Evolutionary conservation across 2,797 vertebrate species (phyloP), one percentile per base, ranked within the genome.

Genomic region (Prionace glauca): DNA sequence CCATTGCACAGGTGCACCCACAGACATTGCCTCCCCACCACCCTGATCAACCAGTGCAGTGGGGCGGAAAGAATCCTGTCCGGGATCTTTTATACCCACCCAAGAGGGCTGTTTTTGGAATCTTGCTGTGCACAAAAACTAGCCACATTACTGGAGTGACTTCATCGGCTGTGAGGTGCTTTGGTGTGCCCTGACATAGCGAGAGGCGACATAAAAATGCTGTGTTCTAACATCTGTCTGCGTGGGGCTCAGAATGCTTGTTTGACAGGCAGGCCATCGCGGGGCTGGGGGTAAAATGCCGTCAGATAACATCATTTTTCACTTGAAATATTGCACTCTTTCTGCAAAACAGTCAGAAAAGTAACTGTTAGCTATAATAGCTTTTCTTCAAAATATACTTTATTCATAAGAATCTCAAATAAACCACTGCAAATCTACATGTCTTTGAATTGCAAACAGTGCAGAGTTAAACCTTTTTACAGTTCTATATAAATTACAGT

Each of bases 311-410:
- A 41, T 69, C 2, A 41, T 92, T 92, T 92, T 69, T 69, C 90
- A 41, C 9, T 92, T 69, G 90, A 92, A 92, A 92, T 69, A 41
- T 92, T 41, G 36, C 62, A 69, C 90, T 92, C 20, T 92, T 69
- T 91, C 10, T 91, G 88, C 60, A 91, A 69, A 92, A 26, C n/a
- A 12, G 65, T 26, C 62, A 69, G n/a, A 41, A 84, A 84, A 45
- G 8, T 84, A 45, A 45, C 36, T 45, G n/a, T n/a, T 41, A 41
- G 41, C 41, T 41, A 41, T 41, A 41, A 41, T 41, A 41, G 41
- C 41, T 41, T 41, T 41, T 41, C 41, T 41, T 41, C 41, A 41
- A 41, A 41, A 41, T 41, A 41, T 41, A 41, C 41, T 41, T 41
- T 41, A 41, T 41, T 41, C 41, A 41, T 41, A 41, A 41, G 41